Percentiles rank a stretch among this genome's conserved stretches.
These are phyloP conservation scores for Silvanus unidentatus DNA, from an alignment of 2,888 invertebrate genomes.

Conservation along the genomic window DNA sequence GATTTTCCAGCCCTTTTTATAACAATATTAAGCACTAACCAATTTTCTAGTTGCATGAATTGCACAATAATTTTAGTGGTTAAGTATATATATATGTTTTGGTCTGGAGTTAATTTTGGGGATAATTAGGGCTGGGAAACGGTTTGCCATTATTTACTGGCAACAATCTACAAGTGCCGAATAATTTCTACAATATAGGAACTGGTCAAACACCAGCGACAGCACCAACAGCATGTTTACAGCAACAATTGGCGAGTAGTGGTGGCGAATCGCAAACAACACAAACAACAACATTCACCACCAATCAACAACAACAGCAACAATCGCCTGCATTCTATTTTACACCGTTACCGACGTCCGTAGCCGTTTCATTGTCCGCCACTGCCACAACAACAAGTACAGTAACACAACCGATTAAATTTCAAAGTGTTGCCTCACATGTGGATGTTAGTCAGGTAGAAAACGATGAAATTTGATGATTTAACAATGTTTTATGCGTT, in stretches of 20 bases:
- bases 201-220: slow-evolving; percentile 9
- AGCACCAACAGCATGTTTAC: slow-evolving; percentile 30
- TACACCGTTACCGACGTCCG: slow-evolving; percentile 45
- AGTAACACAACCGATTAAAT: slow-evolving; percentile 35
- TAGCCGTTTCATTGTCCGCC: slow-evolving; percentile 34
- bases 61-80: too few relatives aligned
- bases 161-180: slow-evolving; percentile 45
- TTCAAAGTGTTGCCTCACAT: slow-evolving; percentile 48
- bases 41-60: too few relatives aligned
- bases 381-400: slow-evolving; percentile 35
- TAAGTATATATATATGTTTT: too few relatives aligned
- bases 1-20: too few relatives aligned
- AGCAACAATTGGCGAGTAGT: slow-evolving; percentile 30
- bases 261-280: slow-evolving; percentile 1
- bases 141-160: slow-evolving; percentile 44
- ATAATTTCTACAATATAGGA: slow-evolving; percentile 44
- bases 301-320: slow-evolving; percentile 44
- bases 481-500: not conserved
- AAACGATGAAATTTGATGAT: not conserved
- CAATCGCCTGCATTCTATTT: slow-evolving; percentile 50
- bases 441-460: slow-evolving; percentile 52
- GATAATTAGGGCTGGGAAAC: slow-evolving; percentile 40
- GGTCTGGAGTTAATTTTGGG: too few relatives aligned
- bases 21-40: too few relatives aligned
- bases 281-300: not conserved